phyloP scores from a whole-genome alignment of 2,113 vertebrate species.

The Pycnonotus jocosus region DNA sequence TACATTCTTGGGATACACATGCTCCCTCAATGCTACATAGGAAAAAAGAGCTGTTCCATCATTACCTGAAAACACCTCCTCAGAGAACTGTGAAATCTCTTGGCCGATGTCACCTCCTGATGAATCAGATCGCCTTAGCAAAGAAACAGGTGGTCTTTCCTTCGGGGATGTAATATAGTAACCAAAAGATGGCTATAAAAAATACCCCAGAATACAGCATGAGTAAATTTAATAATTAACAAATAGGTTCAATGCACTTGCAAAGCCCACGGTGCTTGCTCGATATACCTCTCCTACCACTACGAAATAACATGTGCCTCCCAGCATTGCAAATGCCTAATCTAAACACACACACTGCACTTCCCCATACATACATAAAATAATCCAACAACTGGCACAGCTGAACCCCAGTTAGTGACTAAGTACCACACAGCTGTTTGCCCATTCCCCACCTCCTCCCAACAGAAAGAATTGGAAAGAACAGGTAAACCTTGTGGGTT shows the following conservation, averaged over 20 bases:
- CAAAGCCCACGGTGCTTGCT: neutral
- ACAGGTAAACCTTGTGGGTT: neutral
- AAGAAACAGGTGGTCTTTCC: conserved; percentile 84
- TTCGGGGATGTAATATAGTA: conserved; percentile 92
- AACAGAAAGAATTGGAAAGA: neutral
- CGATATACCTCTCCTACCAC: neutral
- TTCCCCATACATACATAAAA: neutral
- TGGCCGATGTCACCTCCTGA: conserved; percentile 42
- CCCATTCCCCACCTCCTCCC: neutral
- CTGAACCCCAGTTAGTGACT: neutral
- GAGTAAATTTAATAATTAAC: neutral
- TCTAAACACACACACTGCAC: neutral
- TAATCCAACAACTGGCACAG: neutral
- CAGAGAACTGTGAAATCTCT: conserved; percentile 61
- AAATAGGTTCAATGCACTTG: neutral
- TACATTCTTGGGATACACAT: neutral
- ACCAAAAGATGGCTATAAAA: conserved; percentile 91
- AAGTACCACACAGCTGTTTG: neutral
- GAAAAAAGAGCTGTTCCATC: neutral
- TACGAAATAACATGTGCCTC: neutral
- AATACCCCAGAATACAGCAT: neutral
- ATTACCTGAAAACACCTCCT: conserved; percentile 74
- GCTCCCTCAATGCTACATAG: neutral
- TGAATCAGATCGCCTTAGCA: conserved; percentile 76
- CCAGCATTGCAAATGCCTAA: neutral